Base-by-base conservation (phyloP, 2,113 vertebrate species). In the Physeter macrocephalus region DNA sequence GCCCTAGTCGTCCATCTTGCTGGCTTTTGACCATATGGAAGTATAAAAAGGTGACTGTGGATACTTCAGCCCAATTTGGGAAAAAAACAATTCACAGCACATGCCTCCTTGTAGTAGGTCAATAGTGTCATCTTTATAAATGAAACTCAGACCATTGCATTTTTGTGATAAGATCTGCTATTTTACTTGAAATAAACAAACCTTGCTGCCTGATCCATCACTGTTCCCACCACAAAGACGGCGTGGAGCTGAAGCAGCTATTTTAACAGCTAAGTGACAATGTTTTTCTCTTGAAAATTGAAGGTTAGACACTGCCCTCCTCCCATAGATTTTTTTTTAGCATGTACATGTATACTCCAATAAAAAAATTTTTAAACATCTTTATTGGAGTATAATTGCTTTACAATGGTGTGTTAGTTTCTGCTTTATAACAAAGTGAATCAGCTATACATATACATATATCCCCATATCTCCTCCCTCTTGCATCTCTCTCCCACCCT, bases 71-170 rank as follows among this genome's bases (percentile, higher is more conserved):
- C 43, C 29, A 71, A 84, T 43, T 81, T 74, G 46, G 41, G 59
- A 49, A 41, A 84, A 75, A 61, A 88, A 83, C 8, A 88, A 84
- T 78, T 94, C 59, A 86, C 49, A 74, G 59, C 27, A 80, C 62
- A 64, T 41, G 64, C 1, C 23, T 97, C 17, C 29, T 93, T 80
- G 34, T 54, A 66, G 43, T 64, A 93, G 83, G 92, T 96, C 92
- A 97, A 71, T 61, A 97, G 27, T 97, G 83, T 91, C 90, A 96
- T 95, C 88, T 93, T 96, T 96, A 95, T 96, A 96, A 98, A 96
- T 97, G 90, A 97, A 95, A 96, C 62, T 84, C 77, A 93, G 80
- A 94, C 74, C 31, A 83, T 46, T 92, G 78, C 69, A 95, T 96
- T 96, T 84, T 81, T 80, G 36, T 1, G 80, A 97, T 96, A 97